These are phyloP conservation scores for Andricus grossulariae DNA, from an alignment of 1,140 invertebrate species.

Conservation along the genomic window DNA sequence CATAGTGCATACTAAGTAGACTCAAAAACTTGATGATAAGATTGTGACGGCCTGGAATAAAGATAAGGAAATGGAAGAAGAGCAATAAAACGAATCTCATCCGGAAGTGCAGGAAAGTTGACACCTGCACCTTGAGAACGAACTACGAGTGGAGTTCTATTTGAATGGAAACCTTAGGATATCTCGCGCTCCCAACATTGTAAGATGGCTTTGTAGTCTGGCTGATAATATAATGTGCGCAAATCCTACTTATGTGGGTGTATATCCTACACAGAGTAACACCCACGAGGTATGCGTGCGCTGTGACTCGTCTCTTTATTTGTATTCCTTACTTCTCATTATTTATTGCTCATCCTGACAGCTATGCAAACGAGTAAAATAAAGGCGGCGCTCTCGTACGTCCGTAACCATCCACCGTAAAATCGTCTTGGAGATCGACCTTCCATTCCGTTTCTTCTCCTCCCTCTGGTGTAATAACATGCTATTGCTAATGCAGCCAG, in stretches of 20 bases:
- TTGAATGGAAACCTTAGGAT: constrained; percentile 54
- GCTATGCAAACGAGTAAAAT: constrained; percentile 43
- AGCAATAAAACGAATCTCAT: constrained; percentile 46
- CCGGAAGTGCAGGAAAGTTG: constrained; percentile 50
- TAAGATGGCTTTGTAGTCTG: constrained; percentile 57
- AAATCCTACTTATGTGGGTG: constrained; percentile 31
- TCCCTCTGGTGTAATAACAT: constrained; percentile 11
- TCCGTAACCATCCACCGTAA: constrained; percentile 26
- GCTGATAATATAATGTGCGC: constrained; percentile 36
- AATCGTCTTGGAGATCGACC: constrained; percentile 39
- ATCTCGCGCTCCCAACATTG: constrained; percentile 52
- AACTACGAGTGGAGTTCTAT: constrained; percentile 34
- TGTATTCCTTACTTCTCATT: constrained; percentile 42
- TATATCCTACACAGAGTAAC: constrained; percentile 35
- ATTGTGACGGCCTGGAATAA: no score
- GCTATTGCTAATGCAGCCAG: constrained; percentile 12
- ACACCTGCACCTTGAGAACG: constrained; percentile 55
- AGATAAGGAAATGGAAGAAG: neutral
- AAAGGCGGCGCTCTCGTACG: constrained; percentile 13
- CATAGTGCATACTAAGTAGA: no score
- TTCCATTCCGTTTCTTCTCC: constrained; percentile 16
- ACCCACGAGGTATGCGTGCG: neutral
- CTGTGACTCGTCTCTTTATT: constrained; percentile 45
- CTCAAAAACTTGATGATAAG: no score
- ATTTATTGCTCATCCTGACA: constrained; percentile 48